These are phyloP conservation scores for Chlorops oryzae DNA, from an alignment of 1,140 invertebrate genomes.

Conservation along the genomic window DNA sequence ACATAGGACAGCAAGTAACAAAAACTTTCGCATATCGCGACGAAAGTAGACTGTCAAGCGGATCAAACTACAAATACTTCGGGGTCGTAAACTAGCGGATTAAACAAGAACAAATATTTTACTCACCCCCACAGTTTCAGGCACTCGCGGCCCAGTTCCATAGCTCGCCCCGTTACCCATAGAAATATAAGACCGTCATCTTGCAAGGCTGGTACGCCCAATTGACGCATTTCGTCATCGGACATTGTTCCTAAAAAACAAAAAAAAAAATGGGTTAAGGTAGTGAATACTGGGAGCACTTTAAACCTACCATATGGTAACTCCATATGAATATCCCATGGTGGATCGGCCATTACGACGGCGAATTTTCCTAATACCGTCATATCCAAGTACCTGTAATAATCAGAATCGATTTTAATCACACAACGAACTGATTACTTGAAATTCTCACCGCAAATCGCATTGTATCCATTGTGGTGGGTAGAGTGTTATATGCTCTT, in stretches of 20 bases:
- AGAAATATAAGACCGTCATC: slow-evolving; percentile 95
- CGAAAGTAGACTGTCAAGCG: no score
- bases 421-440: neutral
- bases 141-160: slow-evolving; percentile 93
- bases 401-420: neutral
- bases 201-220: slow-evolving; percentile 84
- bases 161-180: slow-evolving; percentile 96
- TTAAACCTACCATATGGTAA: slow-evolving; percentile 75
- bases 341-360: slow-evolving; percentile 93
- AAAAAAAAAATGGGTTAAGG: neutral
- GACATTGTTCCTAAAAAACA: slow-evolving; percentile 73
- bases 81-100: no score
- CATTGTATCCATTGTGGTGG: slow-evolving; percentile 96
- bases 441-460: slow-evolving; percentile 63
- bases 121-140: slow-evolving; percentile 75
- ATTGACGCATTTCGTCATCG: slow-evolving; percentile 95
- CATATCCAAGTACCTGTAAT: slow-evolving; percentile 76
- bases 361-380: slow-evolving; percentile 89
- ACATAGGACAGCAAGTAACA: no score
- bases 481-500: slow-evolving; percentile 63
- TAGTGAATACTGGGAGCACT: neutral
- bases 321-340: slow-evolving; percentile 94
- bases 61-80: no score
- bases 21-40: no score
- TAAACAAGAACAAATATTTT: no score